Base-by-base conservation (phyloP, 2,888 invertebrate species). In the Rotaria sp. region DNA sequence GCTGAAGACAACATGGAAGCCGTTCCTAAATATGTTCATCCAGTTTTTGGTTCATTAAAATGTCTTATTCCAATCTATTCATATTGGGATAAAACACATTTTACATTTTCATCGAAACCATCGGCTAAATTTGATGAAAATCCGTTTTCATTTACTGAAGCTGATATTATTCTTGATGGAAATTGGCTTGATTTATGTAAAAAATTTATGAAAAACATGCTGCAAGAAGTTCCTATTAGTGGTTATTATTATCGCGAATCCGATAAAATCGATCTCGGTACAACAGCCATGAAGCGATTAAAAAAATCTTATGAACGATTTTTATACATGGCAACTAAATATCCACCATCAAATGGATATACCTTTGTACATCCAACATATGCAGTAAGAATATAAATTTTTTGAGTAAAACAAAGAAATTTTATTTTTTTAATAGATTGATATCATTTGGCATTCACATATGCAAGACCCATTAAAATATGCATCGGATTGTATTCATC, bases 361-460 rank as follows among this genome's bases (percentile, higher is more conserved):
- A 11, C 10, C 1, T 59, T 59, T 30, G 15, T 59, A 13, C 59
- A 59, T 30, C 59, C 59, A 30, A 59, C 59, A n/a, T 59, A 59
- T 59, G 59, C 59, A 13, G 59, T 59, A 59, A 59, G 59, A 30
- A 30, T 2, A 13, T 59, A 30, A 30, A 3, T n/a, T 45, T 11
- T 45, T 13, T 8, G 13, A 45, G 8, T 45, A 35, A 38, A 38
- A 2, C 1, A 75, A n/a, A n/a, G 3, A 67, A 7, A 15, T 18
- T 13, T 2, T n/a, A 15, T 35, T 67, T 26, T 35, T 24, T 26
- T 1, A 24, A 13, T 41, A 75, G 75, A 75, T 75, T 41, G 75
- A 75, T 41, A 75, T 75, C 41, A 75, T 75, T 38, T 41, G 75
- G 75, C 41, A 75, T 41, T 75, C 75, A 41, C 75, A 75, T 75